Percentiles rank a stretch among this genome's conserved stretches.
phyloP scores from a whole-genome alignment of 1,140 invertebrate species.

The Panulirus ornatus region DNA sequence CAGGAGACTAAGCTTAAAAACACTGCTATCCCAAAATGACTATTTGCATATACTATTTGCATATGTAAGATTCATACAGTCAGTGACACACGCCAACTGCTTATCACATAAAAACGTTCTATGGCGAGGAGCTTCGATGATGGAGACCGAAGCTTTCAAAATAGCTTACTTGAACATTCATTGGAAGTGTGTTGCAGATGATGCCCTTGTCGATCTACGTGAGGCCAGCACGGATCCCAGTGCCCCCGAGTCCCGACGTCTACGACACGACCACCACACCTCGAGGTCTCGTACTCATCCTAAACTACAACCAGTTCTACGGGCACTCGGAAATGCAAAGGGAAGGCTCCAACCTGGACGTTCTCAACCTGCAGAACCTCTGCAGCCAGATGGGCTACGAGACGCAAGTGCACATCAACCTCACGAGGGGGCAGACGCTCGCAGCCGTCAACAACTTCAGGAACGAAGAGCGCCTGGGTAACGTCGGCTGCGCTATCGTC shows the following conservation, averaged over 20 bases:
- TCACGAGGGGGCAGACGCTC: slow-evolving; percentile 15
- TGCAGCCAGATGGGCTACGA: slow-evolving; percentile 30
- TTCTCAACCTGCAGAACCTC: slow-evolving; percentile 13
- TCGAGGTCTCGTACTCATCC: slow-evolving; percentile 16
- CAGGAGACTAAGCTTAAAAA: too few species aligned
- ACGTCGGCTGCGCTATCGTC: slow-evolving; percentile 2
- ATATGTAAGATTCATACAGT: too few species aligned
- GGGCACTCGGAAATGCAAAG: neutral
- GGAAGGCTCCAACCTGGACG: neutral
- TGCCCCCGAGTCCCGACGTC: neutral
- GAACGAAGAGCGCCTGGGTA: slow-evolving; percentile 7
- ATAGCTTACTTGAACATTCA: too few species aligned
- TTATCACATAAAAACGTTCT: too few species aligned
- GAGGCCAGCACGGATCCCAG: neutral
- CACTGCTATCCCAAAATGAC: too few species aligned
- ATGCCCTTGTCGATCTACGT: too few species aligned
- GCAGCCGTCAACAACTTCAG: neutral
- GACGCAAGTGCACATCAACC: neutral
- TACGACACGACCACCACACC: slow-evolving; percentile 31
- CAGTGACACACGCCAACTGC: too few species aligned
- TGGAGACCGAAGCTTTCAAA: too few species aligned
- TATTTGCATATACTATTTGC: too few species aligned
- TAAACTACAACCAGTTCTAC: slow-evolving; percentile 23
- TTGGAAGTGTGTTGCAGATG: too few species aligned
- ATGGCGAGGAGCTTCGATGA: too few species aligned